These are phyloP conservation scores for Mizuhopecten yessoensis DNA, from an alignment of 1,140 invertebrate species.

Conservation along the genomic window DNA sequence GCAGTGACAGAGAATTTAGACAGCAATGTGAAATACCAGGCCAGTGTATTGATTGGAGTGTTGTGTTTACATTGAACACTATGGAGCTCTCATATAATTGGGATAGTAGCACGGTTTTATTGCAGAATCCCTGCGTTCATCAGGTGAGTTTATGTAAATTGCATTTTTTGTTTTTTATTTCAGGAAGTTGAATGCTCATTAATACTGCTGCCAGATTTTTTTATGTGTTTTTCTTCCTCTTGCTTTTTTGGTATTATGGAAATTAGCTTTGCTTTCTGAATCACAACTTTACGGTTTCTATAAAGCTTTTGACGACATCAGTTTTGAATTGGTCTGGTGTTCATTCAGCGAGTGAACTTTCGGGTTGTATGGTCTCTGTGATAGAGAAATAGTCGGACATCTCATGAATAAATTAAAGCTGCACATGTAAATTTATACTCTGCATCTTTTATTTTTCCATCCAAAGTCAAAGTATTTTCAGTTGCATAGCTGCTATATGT, in stretches of 20 bases:
- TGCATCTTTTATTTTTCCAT: too few species aligned
- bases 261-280: neutral
- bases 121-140: neutral
- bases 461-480: too few species aligned
- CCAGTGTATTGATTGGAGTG: neutral
- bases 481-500: too few species aligned
- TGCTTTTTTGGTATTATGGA: neutral
- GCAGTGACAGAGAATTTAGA: neutral
- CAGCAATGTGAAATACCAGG: neutral
- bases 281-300: neutral
- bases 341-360: too few species aligned
- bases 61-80: neutral
- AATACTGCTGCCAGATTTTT: neutral
- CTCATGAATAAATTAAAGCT: too few species aligned
- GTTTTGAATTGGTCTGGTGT: too few species aligned
- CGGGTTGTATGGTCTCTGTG: too few species aligned
- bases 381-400: too few species aligned
- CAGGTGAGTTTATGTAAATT: neutral
- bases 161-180: neutral
- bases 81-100: slow-evolving; percentile 25
- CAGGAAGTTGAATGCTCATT: neutral
- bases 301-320: too few species aligned
- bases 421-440: too few species aligned
- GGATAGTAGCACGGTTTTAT: neutral
- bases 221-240: too few species aligned